phyloP scores from a whole-genome alignment of 2,797 vertebrate species.

The Pseudochromis fuscus region DNA sequence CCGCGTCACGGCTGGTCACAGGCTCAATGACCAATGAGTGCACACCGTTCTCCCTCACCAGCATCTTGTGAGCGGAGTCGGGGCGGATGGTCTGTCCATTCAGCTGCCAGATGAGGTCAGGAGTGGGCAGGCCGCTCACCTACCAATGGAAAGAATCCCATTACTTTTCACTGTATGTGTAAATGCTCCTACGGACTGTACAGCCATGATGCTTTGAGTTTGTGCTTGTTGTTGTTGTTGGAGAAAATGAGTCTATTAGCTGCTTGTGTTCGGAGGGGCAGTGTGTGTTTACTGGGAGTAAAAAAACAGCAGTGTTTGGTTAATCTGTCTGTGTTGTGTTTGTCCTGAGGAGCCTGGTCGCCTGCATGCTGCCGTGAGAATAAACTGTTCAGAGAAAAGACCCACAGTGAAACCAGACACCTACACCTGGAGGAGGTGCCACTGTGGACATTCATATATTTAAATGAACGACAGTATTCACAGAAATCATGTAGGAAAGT shows the following conservation, averaged over 20 bases:
- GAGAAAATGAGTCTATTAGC: constrained; percentile 25
- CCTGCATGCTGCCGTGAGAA: constrained; percentile 62
- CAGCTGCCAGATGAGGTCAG: constrained; percentile 96
- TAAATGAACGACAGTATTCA: constrained; percentile 12
- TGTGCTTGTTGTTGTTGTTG: constrained; percentile 28
- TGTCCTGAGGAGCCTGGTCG: constrained; percentile 41
- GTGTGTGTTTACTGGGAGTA: constrained; percentile 37
- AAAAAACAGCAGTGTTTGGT: constrained; percentile 53
- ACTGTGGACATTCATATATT: constrained; percentile 6
- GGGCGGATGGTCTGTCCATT: constrained; percentile 93
- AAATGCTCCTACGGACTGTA: not conserved
- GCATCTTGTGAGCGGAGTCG: constrained; percentile 95
- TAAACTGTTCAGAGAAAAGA: constrained; percentile 34
- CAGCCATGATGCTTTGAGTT: not conserved
- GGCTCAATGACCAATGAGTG: constrained; percentile 98
- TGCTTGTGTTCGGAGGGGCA: constrained; percentile 18
- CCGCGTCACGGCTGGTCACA: constrained; percentile 92
- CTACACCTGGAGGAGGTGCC: constrained; percentile 50
- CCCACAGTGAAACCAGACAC: constrained; percentile 51
- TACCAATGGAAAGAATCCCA: constrained; percentile 53
- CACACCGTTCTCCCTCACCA: constrained; percentile 97
- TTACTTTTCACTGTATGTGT: not conserved
- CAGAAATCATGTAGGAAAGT: constrained; percentile 14
- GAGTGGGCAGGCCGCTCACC: constrained; percentile 97
- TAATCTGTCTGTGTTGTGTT: constrained; percentile 54